A percentile compares a stretch with the other conserved stretches of the same genome.
Conservation (phyloP, 2,888 invertebrate species). For the Empis livida region DNA sequence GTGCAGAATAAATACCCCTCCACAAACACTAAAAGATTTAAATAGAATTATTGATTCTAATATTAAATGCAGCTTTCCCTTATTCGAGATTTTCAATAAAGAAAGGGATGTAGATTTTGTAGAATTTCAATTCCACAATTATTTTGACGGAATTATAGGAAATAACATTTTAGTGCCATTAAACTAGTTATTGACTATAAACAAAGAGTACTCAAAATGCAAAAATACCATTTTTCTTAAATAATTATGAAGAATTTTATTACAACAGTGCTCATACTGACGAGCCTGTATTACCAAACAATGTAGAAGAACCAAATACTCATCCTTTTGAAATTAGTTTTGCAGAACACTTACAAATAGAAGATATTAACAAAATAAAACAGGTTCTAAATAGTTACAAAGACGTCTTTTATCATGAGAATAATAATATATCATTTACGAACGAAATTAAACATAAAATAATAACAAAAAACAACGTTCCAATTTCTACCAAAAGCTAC, state of each 20-base stretch:
- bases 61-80: neutral
- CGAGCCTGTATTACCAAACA: neutral
- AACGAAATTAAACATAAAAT: neutral
- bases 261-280: neutral
- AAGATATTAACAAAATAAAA: neutral
- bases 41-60: neutral
- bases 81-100: neutral
- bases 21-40: neutral
- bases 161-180: neutral
- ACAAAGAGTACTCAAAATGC: neutral
- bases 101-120: neutral
- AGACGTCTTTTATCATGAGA: neutral
- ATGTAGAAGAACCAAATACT: neutral
- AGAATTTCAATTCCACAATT: neutral
- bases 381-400: neutral
- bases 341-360: neutral
- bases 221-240: neutral
- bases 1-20: neutral
- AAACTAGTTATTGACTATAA: neutral
- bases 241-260: neutral
- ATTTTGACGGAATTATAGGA: neutral
- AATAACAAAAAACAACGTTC: neutral
- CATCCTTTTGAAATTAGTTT: neutral
- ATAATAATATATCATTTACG: neutral
- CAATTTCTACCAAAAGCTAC: neutral